phyloP scores from a whole-genome alignment of 2,797 vertebrate genomes.

The Saxicola maurus region DNA sequence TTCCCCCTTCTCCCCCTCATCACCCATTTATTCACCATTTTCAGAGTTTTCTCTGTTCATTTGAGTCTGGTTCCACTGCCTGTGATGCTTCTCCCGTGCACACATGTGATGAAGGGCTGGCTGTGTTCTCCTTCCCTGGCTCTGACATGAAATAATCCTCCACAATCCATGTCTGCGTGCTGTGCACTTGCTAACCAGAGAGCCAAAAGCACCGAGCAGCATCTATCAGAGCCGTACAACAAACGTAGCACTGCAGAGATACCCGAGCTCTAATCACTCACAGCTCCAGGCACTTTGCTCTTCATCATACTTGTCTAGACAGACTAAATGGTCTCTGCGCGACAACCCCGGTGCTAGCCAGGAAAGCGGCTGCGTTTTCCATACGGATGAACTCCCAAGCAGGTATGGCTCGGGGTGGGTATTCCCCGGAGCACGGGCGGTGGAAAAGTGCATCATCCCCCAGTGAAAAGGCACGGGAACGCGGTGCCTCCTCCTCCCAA shows the following conservation, averaged over 20 bases:
- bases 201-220: background rate
- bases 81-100: background rate
- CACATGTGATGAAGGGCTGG: background rate
- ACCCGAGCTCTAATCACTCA: background rate
- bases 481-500: background rate
- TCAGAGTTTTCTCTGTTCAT: background rate
- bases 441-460: background rate
- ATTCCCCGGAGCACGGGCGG: background rate
- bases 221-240: background rate
- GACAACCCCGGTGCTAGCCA: background rate
- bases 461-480: background rate
- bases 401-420: background rate
- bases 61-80: background rate
- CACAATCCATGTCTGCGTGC: background rate
- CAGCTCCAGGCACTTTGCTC: background rate
- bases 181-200: background rate
- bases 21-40: background rate
- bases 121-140: background rate
- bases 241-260: background rate
- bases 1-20: background rate
- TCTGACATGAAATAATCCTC: background rate
- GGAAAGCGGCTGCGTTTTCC: slow-evolving; percentile 1
- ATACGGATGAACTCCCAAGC: background rate
- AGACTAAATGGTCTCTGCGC: slow-evolving; percentile 32
- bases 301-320: slow-evolving; percentile 19